These are phyloP conservation scores for Drosophila acutilabella DNA, from an alignment of 2,888 invertebrate genomes.

Conservation along the genomic window DNA sequence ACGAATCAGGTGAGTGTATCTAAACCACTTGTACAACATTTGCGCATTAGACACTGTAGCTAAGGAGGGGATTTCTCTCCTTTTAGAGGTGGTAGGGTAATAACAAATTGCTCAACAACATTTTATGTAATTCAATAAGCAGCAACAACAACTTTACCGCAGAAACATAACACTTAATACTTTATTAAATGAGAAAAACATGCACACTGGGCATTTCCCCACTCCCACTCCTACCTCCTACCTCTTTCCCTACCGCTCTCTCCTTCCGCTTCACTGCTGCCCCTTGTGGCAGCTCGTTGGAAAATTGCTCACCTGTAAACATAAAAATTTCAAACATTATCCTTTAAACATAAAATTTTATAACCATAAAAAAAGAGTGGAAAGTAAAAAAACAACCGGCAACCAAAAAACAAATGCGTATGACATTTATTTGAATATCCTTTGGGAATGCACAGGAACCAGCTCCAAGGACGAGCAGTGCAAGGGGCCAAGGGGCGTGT, in stretches of 20 bases:
- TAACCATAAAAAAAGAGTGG: constrained; percentile 48
- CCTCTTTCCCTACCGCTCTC: background rate
- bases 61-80: background rate
- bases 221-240: background rate
- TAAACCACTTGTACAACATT: constrained; percentile 52
- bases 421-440: constrained; percentile 81
- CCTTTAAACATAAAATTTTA: constrained; percentile 81
- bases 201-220: constrained; percentile 44
- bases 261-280: background rate
- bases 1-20: constrained; percentile 66
- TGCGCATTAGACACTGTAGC: constrained; percentile 52
- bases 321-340: constrained; percentile 80
- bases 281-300: constrained; percentile 43
- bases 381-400: constrained; percentile 32
- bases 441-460: constrained; percentile 62
- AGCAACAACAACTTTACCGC: constrained; percentile 62
- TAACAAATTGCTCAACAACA: constrained; percentile 66
- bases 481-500: constrained; percentile 17
- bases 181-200: constrained; percentile 79
- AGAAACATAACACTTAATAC: constrained; percentile 79
- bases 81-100: background rate
- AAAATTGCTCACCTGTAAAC: constrained; percentile 80
- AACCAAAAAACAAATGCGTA: constrained; percentile 78
- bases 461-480: constrained; percentile 26
- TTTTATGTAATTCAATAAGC: constrained; percentile 71